Base-by-base conservation (phyloP, 2,888 invertebrate species). In the Cinara cedri region DNA sequence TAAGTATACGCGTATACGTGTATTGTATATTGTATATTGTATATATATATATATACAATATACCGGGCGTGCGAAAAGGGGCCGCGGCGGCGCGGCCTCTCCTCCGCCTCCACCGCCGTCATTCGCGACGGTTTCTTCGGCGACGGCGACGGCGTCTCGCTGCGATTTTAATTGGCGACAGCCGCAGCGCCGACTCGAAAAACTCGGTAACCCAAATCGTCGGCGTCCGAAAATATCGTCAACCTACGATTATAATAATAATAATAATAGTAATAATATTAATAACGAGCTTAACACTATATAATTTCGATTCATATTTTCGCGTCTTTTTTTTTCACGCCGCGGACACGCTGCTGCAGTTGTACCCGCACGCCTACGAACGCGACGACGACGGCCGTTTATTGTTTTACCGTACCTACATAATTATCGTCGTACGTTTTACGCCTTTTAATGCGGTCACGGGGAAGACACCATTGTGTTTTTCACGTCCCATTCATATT, bases 61-160 rank as follows among this genome's bases (percentile, higher is more conserved):
- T n/a, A 34, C 34, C 34, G 34, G 34, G 34, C 34, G 34, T 34
- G 6, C 34, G n/a, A 34, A 54, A 72, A 60, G 51, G 34, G 26
- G 16, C 57, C 57, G 60, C 34, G 21, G 21, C 13, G 46, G 46
- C 46, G 13, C 46, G 3, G 11, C 21, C 21, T 21, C 10, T 11
- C 11, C n/a, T n/a, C n/a, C n/a, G n/a, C n/a, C n/a, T n/a, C n/a
- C n/a, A n/a, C 44, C 54, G 26, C 24, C 44, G 14, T 26, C 55
- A 76, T 76, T 76, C 76, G 76, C 65, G 76, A 76, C 66, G 66
- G 76, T 68, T 66, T 66, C 55, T 54, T 76, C n/a, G 21, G 54
- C 34, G 21, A 42, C 13, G 46, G 46, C 46, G 13, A 13, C 46
- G 3, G 11, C 21, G 55, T 21, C 10, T 11, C 11, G 66, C 8